Conservation (phyloP, 2,113 vertebrate species). For the Sebastes schlegelii region DNA sequence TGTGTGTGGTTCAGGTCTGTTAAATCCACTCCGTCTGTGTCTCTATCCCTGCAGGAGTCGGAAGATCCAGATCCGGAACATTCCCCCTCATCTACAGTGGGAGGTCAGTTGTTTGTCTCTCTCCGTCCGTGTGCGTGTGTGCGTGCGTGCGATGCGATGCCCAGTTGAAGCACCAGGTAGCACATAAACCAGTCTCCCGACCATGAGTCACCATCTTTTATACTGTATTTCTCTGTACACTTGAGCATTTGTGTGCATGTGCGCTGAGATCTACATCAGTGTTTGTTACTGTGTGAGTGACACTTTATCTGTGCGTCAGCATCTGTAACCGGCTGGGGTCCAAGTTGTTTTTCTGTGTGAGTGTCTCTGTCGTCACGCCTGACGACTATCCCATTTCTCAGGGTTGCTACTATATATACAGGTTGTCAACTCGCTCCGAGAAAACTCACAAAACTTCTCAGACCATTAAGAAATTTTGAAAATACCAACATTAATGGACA, state of each 20-base stretch:
- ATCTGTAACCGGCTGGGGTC: constrained; percentile 47
- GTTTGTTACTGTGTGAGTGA: constrained; percentile 33
- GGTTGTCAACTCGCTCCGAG: background rate
- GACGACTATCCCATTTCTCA: background rate
- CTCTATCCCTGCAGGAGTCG: constrained; percentile 89
- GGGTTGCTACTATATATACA: background rate
- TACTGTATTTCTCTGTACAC: constrained; percentile 8
- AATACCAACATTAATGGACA: constrained; percentile 7
- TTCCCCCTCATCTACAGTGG: constrained; percentile 95
- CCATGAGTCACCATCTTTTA: constrained; percentile 65
- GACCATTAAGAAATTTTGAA: background rate
- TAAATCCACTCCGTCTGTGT: constrained; percentile 72
- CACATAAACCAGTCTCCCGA: constrained; percentile 62
- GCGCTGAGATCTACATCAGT: background rate
- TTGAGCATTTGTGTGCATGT: constrained; percentile 22
- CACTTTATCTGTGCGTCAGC: constrained; percentile 31
- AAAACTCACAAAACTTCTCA: constrained; percentile 5
- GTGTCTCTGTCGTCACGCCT: constrained; percentile 10
- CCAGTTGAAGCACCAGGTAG: constrained; percentile 66
- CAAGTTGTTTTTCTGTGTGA: constrained; percentile 3
- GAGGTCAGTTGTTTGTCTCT: constrained; percentile 87
- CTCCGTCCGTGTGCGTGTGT: background rate
- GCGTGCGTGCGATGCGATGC: constrained; percentile 44
- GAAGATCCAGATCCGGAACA: constrained; percentile 97
- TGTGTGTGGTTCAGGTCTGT: constrained; percentile 69